Base-by-base conservation (phyloP, 92 coral and sea anemone genomes). In the Zoanthus solanderi region DNA sequence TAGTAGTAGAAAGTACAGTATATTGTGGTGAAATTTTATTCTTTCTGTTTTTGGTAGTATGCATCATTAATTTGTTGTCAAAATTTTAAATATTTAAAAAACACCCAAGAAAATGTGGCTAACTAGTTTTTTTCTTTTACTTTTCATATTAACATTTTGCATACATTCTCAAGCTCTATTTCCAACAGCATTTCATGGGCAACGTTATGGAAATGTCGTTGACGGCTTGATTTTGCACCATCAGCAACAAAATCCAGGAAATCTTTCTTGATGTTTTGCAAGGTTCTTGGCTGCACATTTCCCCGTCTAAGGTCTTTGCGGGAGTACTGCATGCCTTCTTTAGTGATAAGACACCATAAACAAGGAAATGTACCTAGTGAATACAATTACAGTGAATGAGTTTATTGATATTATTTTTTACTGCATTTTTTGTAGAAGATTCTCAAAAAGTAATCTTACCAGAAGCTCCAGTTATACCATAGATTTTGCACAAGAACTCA, bases 131-230 rank as follows among this genome's bases (percentile, higher is more conserved):
- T 72, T 2, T 9, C 37, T 67, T 23, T 23, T 23, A 23, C 18
- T 67, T 68, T 29, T 68, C 37, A 29, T 28, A 5, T 67, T 67
- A 32, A 30, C 28, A 4, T 5, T 29, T 0, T 68, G 0, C 71
- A 29, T 42, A 79, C 84, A 79, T 79, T 79, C 58, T 79, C 84
- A 11, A 79, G 84, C 7, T 32, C 69, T n/a, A 79, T 7, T 9
- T 34, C 57, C 66, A 79, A 63, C 7, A 79, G 28, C 72, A 61
- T 79, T 58, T 79, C 30, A 18, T 79, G 84, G 32, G 46, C 71
- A 9, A 56, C 84, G 60, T 78, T 78, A 65, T 37, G 57, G 31
- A 75, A 60, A 32, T 53, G 57, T 31, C 37, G 32, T 31, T 78
- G 56, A 9, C 72, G 52, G 8, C 30, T 32, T 14, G 34, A 11